Conservation (phyloP, 2,113 vertebrate species). For the Paramormyrops kingsleyae region DNA sequence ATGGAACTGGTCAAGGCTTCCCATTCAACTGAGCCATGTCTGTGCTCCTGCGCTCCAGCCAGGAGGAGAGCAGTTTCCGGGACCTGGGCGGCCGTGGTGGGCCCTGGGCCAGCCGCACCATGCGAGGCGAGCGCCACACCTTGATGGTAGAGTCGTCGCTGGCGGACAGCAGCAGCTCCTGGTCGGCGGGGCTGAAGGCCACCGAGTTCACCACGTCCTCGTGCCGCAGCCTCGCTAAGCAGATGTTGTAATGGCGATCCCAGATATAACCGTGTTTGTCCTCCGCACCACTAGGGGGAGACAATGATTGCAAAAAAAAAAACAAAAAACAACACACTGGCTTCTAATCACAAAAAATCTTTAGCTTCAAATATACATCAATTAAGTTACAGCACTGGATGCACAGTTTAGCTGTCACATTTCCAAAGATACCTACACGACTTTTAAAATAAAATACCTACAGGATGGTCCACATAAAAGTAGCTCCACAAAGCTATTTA, state of each 20-base stretch:
- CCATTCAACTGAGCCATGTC: conserved; percentile 48
- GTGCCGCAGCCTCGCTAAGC: conserved; percentile 82
- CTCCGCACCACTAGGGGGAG: conserved; percentile 72
- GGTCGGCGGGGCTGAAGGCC: conserved; percentile 85
- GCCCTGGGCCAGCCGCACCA: conserved; percentile 56
- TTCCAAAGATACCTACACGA: background rate
- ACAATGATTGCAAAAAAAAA: background rate
- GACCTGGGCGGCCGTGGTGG: conserved; percentile 32
- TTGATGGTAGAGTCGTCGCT: conserved; percentile 89
- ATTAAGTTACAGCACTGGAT: background rate
- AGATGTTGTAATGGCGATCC: conserved; percentile 96
- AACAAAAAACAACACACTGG: background rate
- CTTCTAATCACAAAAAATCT: background rate
- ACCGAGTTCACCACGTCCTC: conserved; percentile 92
- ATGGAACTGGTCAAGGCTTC: conserved; percentile 44
- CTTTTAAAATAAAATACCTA: background rate
- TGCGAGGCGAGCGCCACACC: conserved; percentile 84
- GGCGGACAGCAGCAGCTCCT: conserved; percentile 88
- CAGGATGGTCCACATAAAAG: background rate
- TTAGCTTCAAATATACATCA: background rate
- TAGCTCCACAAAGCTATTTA: background rate
- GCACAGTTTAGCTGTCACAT: background rate
- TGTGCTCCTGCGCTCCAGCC: conserved; percentile 62
- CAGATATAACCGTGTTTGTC: conserved; percentile 95
- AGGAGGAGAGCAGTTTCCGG: conserved; percentile 65